phyloP scores from a whole-genome alignment of 64 coral and sea anemone species.

The Exaiptasia diaphana region DNA sequence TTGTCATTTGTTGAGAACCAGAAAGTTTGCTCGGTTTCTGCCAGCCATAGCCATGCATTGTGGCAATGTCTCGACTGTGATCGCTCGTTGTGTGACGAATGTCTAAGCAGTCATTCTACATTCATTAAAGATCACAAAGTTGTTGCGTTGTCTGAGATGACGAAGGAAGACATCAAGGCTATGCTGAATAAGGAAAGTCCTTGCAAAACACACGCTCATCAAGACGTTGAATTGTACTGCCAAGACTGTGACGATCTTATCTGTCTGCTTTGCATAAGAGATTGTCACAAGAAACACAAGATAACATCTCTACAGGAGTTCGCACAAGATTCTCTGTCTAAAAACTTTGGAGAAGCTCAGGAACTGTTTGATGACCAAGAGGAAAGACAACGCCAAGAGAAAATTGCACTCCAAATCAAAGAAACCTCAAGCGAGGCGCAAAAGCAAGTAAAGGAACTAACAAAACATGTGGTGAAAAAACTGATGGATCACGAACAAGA shows the following conservation, averaged over 20 bases:
- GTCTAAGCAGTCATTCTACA: neutral
- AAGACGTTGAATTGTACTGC: neutral
- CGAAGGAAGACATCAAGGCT: neutral
- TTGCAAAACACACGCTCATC: neutral
- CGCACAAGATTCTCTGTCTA: neutral
- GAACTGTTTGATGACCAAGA: neutral
- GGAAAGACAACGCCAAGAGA: neutral
- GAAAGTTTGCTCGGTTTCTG: neutral
- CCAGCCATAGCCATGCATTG: neutral
- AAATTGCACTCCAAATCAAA: neutral
- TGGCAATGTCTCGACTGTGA: neutral
- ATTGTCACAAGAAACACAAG: neutral
- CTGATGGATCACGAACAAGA: neutral
- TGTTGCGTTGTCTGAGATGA: neutral
- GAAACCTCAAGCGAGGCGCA: neutral
- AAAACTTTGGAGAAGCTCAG: neutral
- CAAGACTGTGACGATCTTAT: neutral
- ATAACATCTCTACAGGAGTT: neutral
- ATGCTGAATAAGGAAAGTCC: neutral
- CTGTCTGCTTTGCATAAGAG: neutral
- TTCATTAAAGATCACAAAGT: neutral
- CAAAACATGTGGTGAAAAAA: neutral
- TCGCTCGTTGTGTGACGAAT: neutral
- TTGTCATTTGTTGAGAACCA: neutral
- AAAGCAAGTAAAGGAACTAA: neutral